phyloP scores from a whole-genome alignment of 1,140 invertebrate genomes.

The Planococcus citri region DNA sequence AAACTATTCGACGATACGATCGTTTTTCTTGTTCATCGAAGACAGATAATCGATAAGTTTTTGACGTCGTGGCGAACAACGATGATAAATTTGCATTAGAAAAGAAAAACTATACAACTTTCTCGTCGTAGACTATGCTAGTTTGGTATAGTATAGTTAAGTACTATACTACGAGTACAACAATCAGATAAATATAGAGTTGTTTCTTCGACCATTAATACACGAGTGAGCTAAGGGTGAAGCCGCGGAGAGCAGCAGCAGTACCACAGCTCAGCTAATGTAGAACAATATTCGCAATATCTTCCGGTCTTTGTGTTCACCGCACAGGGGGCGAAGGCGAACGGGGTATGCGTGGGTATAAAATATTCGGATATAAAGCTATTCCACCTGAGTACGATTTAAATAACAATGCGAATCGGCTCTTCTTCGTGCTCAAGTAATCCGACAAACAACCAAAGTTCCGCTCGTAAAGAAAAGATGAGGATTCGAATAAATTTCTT shows the following conservation, averaged over 20 bases:
- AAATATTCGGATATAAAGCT: not conserved
- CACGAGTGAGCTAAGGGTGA: no score
- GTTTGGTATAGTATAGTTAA: no score
- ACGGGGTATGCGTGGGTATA: not conserved
- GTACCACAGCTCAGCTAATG: no score
- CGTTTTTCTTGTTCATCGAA: not conserved
- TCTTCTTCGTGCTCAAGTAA: not conserved
- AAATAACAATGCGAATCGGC: not conserved
- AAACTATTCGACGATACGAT: not conserved
- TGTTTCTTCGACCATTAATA: not conserved
- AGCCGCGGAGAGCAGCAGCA: not conserved
- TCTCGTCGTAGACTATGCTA: no score
- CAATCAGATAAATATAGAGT: not conserved
- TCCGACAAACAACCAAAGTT: not conserved
- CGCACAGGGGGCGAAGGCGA: no score
- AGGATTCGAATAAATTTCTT: slow-evolving; percentile 1
- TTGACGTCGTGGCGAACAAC: not conserved
- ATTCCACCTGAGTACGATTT: slow-evolving; percentile 6
- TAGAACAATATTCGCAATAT: not conserved
- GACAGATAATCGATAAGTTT: not conserved
- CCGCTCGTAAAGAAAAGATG: not conserved
- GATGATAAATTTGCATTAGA: slow-evolving; percentile 1
- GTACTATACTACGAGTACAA: no score
- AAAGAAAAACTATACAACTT: not conserved
- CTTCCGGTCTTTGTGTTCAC: not conserved